A percentile compares a stretch with the other conserved stretches of the same genome.
phyloP scores from a whole-genome alignment of 2,113 vertebrate genomes.

The Enhydra lutris region DNA sequence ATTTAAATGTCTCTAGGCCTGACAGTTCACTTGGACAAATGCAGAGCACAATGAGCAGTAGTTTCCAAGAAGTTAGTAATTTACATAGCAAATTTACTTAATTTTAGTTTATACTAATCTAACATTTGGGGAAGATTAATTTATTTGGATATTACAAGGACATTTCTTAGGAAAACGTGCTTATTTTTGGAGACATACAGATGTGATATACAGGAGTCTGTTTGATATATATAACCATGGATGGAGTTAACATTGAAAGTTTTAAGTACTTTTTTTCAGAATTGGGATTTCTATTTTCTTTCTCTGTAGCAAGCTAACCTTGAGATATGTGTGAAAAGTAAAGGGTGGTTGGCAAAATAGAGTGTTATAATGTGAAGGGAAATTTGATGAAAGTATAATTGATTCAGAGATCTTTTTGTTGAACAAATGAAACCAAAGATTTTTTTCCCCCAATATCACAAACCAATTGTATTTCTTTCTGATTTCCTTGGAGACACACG shows the following conservation, averaged over 20 bases:
- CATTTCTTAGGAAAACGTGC: neutral
- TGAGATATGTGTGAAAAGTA: conserved; percentile 39
- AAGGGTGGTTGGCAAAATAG: neutral
- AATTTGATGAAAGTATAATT: conserved; percentile 55
- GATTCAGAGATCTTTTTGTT: conserved; percentile 55
- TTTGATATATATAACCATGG: neutral
- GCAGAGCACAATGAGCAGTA: neutral
- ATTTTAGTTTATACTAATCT: conserved; percentile 7
- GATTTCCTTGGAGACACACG: conserved; percentile 59
- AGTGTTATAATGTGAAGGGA: conserved; percentile 1
- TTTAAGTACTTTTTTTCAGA: conserved; percentile 16
- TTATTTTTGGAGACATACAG: neutral
- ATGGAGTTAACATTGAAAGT: neutral
- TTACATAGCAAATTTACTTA: conserved; percentile 15
- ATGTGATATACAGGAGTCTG: neutral
- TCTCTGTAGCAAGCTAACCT: neutral
- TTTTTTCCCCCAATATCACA: conserved; percentile 39
- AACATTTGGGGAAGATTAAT: neutral
- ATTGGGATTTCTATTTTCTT: conserved; percentile 45
- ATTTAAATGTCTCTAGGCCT: conserved; percentile 8
- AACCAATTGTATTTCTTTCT: conserved; percentile 62
- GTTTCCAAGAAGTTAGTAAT: neutral
- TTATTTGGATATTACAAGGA: neutral
- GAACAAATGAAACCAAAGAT: conserved; percentile 64
- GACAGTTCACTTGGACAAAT: neutral